A percentile compares a stretch with the other conserved stretches of the same genome.
phyloP scores from a whole-genome alignment of 64 coral and sea anemone species.

The Montipora sp. region DNA sequence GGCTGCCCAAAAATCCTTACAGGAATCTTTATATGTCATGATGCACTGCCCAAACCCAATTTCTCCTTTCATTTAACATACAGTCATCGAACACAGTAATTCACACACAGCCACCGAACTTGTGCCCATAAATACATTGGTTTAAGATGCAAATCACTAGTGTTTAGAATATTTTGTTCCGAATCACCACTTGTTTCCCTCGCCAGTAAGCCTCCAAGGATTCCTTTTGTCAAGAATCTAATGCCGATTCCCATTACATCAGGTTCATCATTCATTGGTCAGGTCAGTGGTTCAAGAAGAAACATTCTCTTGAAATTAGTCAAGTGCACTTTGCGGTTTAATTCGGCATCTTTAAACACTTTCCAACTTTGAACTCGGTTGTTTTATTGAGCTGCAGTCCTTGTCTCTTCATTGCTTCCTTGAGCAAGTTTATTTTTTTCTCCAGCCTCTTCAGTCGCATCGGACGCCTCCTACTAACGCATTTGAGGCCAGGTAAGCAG shows the following conservation, averaged over 20 bases:
- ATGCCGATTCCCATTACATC: no score
- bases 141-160: neutral
- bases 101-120: neutral
- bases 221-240: no score
- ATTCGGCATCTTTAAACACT: conserved; percentile 30
- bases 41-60: no score
- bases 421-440: conserved; percentile 37
- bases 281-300: no score
- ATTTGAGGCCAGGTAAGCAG: conserved; percentile 45
- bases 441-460: conserved; percentile 51
- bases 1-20: no score
- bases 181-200: no score
- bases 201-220: no score
- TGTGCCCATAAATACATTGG: neutral
- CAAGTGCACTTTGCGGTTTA: neutral
- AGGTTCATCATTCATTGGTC: no score
- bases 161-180: neutral
- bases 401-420: conserved; percentile 28
- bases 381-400: conserved; percentile 23
- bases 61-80: no score
- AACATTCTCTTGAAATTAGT: no score
- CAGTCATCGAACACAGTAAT: no score
- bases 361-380: conserved; percentile 61
- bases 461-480: conserved; percentile 47
- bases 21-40: no score